Base-by-base conservation (phyloP, 2,888 invertebrate species). In the Drosophila nr. perissopoda region DNA sequence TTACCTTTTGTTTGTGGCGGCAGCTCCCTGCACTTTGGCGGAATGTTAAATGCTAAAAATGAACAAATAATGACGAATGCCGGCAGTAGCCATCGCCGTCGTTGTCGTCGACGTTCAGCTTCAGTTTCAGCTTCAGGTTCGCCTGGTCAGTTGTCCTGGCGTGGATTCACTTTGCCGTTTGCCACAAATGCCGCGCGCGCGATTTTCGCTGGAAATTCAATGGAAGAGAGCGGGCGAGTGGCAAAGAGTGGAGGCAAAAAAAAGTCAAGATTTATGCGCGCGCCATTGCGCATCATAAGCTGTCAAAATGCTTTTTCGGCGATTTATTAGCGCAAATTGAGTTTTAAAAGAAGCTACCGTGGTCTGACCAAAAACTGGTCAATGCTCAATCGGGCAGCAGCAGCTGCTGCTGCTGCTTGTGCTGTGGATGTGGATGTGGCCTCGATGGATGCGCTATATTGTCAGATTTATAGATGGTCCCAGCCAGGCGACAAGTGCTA, bases 291-390 rank as follows among this genome's bases (percentile, higher is more conserved):
- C 87, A 88, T 81, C 90, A 89, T 90, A 91, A 92, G 89, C 91
- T 92, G 92, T 92, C 91, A 92, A 89, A 92, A 90, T 82, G 83
- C 72, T 82, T 91, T 91, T 92, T 91, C 71, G 91, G 91, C 92
- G 91, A 92, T 92, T 92, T 92, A 92, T 92, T 92, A 88, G 90
- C 89, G 89, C 90, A 92, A 92, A 92, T 92, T 92, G 92, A 92
- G 91, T 91, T 91, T 91, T 90, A 90, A 91, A 91, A 90, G 89
- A 90, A 83, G 82, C 68, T 74, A n/a, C 73, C 54, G 49, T 53
- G 46, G 64, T 38, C 27, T 38, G 58, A 36, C 63, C 65, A 62
- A 63, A 57, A 78, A 40, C 64, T 72, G 72, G 60, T 36, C 76
- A 72, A 63, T 60, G 59, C 58, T 68, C 69, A 65, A 54, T 69